Percentiles rank a stretch among this genome's conserved stretches.
Evolutionary conservation across 2,888 invertebrate genomes (phyloP).

Genomic region (Epirrhoe tristata): DNA sequence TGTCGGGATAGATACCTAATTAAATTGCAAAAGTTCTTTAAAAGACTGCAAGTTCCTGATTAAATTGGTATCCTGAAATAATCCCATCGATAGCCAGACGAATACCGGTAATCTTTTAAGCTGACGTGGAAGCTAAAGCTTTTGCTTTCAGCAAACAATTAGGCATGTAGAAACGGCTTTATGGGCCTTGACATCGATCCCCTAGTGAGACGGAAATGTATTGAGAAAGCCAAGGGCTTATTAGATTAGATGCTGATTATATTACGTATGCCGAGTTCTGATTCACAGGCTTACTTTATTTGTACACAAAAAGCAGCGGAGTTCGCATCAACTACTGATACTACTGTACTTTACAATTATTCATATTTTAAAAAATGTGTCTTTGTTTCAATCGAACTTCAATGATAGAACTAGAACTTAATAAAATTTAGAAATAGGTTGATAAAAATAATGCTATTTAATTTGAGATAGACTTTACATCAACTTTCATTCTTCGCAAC

Average conservation of each 20-base stretch:
- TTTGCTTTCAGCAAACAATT: slow-evolving; percentile 19
- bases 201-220: slow-evolving; percentile 8
- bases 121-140: slow-evolving; percentile 18
- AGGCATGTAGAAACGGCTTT: slow-evolving; percentile 17
- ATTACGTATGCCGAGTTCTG: not conserved
- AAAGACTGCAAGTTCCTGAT: not conserved
- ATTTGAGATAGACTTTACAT: not conserved
- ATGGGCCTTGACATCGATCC: slow-evolving; percentile 12
- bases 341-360: no score
- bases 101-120: slow-evolving; percentile 22
- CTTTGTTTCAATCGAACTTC: no score
- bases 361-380: no score
- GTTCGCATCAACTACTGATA: no score
- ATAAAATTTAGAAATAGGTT: no score
- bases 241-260: slow-evolving; percentile 3
- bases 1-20: not conserved
- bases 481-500: not conserved
- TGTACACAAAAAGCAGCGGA: no score
- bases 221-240: not conserved
- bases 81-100: slow-evolving; percentile 14
- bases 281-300: no score
- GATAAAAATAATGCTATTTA: no score
- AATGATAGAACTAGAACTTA: no score
- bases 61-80: slow-evolving; percentile 3
- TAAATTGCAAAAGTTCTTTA: not conserved